Evolutionary conservation across 1,140 invertebrate genomes (phyloP).

Genomic region (Bathynomus jamesi): DNA sequence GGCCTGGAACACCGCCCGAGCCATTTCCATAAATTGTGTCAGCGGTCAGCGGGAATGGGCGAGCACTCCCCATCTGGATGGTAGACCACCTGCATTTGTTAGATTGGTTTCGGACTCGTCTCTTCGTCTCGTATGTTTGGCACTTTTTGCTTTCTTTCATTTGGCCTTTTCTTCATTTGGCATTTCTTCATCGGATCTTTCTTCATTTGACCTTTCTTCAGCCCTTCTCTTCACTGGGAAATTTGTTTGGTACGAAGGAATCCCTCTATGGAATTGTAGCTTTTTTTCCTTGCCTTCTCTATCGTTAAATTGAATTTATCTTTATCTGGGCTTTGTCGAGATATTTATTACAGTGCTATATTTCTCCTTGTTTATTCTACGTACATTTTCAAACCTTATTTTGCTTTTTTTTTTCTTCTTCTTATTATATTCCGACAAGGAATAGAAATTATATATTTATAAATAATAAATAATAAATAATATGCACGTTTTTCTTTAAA

Average conservation of each 20-base stretch:
- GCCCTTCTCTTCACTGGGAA: not conserved
- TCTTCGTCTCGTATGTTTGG: not conserved
- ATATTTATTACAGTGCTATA: not conserved
- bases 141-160: not conserved
- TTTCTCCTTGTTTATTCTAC: not conserved
- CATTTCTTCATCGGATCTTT: not conserved
- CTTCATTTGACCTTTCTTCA: not conserved
- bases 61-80: not conserved
- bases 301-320: not conserved
- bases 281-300: not conserved
- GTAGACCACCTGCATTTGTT: conserved; percentile 29
- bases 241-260: not conserved
- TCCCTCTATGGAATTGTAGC: not conserved
- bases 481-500: no score
- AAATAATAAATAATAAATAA: no score
- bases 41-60: conserved; percentile 24
- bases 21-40: conserved; percentile 36
- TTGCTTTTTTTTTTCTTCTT: no score
- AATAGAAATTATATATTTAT: no score
- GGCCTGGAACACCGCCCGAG: conserved; percentile 20
- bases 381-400: not conserved
- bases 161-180: not conserved
- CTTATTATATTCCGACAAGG: not conserved
- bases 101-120: conserved; percentile 19
- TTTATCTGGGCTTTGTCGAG: not conserved